Evolutionary conservation across 2,113 vertebrate genomes (phyloP).

Genomic region (Microcebus ravelobensis): DNA sequence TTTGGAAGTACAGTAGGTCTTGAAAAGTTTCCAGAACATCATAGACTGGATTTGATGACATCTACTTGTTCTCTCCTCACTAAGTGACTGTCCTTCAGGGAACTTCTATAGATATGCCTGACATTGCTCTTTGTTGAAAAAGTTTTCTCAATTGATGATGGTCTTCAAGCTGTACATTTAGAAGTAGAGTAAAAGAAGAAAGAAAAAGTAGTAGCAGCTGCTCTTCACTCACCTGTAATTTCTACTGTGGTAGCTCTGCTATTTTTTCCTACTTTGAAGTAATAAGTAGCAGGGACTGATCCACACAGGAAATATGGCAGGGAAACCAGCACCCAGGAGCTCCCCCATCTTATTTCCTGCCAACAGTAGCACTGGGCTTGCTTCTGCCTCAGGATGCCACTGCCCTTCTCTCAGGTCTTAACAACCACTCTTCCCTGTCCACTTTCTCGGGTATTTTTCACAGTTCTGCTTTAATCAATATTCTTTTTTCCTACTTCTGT

Average conservation of each 20-base stretch:
- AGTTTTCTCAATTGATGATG: background rate
- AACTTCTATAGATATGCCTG: background rate
- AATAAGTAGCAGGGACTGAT: background rate
- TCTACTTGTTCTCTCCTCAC: background rate
- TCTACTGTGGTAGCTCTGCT: background rate
- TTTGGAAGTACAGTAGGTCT: background rate
- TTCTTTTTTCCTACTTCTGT: background rate
- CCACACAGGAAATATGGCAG: accelerated
- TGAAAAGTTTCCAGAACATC: background rate
- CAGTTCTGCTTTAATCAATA: background rate
- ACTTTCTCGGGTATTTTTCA: background rate
- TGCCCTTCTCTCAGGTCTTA: background rate
- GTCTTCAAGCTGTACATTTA: background rate
- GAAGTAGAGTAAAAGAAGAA: background rate
- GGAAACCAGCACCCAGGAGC: background rate
- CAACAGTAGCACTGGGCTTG: accelerated
- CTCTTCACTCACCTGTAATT: background rate
- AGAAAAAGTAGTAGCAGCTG: background rate
- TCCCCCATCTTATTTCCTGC: accelerated
- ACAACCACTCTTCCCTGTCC: too few relatives aligned
- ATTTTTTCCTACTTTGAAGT: background rate
- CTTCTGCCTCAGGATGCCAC: accelerated
- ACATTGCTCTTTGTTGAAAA: background rate
- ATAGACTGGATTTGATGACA: background rate
- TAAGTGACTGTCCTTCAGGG: background rate